Base-by-base conservation (phyloP, 30 jellyfish, hydroid and myxozoan genomes). In the Sanderia malayensis region DNA sequence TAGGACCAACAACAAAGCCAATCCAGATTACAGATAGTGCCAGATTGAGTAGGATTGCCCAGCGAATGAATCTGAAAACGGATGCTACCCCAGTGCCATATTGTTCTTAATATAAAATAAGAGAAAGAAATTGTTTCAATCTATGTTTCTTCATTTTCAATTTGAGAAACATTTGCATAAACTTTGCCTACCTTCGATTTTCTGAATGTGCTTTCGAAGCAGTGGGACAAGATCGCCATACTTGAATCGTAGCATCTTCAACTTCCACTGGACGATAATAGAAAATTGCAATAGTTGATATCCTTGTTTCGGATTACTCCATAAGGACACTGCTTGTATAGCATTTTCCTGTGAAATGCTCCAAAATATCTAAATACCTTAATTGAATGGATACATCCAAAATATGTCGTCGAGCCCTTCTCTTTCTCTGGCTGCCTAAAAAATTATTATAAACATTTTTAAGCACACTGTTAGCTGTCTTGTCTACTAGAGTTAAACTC, bases 11-110 rank as follows among this genome's bases (percentile, higher is more conserved):
- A 76, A 76, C 31, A 29, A 76, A 76, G 0, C 87, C 73, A 13
- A 76, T n/a, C 87, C 87, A 76, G 3, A 63, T 25, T 41, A 76
- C 31, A 1, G 87, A 76, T 13, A 76, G 71, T 15, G 62, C 25
- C 30, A 62, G 6, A 27, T 76, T 76, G 47, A 76, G 26, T 1
- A 76, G 37, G 30, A 76, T 46, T 0, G 87, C 79, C 87, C 87
- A 76, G 28, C 87, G 62, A 10, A 72, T 76, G 41, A 76, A 76
- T 53, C 45, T 63, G 21, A 76, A 76, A 4, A 76, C 87, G 17
- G 87, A 76, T 61, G 87, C 87, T 17, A 76, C 87, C 4, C 87
- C 87, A 28, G 79, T 76, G 37, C 87, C 87, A 62, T 30, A 76
- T 34, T 59, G 79, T 25, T 77, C 87, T 62, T 13, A 11, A 30